A percentile compares a stretch with the other conserved stretches of the same genome.
These are phyloP conservation scores for Dasypogon diadema DNA, from an alignment of 2,888 invertebrate genomes.

Conservation along the genomic window DNA sequence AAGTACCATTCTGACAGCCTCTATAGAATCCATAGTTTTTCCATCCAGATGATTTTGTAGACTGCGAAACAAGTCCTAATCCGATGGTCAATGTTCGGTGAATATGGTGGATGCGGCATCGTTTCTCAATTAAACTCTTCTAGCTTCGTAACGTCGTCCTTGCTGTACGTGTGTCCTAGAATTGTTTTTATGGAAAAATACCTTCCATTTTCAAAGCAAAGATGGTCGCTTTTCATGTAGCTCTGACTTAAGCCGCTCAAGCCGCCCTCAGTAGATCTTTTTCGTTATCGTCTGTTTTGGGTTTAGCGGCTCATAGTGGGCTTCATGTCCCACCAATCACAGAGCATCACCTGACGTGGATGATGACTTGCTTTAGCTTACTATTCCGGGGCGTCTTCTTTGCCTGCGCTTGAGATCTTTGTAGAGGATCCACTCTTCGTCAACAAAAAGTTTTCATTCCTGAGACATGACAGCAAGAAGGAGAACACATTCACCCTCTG, in stretches of 20 bases:
- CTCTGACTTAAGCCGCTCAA: not conserved
- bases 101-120: not conserved
- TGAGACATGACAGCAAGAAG: too few relatives aligned
- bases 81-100: not conserved
- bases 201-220: not conserved
- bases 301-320: too few relatives aligned
- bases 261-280: too few relatives aligned
- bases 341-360: too few relatives aligned
- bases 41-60: not conserved
- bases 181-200: not conserved
- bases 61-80: not conserved
- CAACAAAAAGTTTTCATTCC: too few relatives aligned
- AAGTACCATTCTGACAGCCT: not conserved
- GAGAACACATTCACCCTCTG: too few relatives aligned
- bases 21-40: not conserved
- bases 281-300: too few relatives aligned
- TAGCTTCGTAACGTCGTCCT: not conserved
- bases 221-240: not conserved
- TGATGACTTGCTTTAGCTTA: too few relatives aligned
- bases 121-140: not conserved
- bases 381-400: too few relatives aligned
- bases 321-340: too few relatives aligned
- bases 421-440: too few relatives aligned
- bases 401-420: too few relatives aligned
- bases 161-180: not conserved